Base-by-base conservation (phyloP, 2,113 vertebrate genomes). In the Lates calcarifer region DNA sequence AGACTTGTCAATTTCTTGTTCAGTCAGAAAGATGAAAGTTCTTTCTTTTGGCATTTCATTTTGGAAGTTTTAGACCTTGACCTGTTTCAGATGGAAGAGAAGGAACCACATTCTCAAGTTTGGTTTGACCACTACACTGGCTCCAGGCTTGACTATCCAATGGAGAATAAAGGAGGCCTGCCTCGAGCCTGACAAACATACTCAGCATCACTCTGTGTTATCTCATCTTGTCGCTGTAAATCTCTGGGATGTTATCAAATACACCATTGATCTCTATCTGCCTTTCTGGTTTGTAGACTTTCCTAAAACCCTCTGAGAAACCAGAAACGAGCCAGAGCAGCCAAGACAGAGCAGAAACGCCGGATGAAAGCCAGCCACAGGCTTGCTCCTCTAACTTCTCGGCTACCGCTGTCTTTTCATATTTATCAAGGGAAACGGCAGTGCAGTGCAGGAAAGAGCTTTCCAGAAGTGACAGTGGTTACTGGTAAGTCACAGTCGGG, bases 381-480 rank as follows among this genome's bases (percentile, higher is more conserved):
- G 7, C 76, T 64, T 15, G 17, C 62, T 84, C 28, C 45, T 43
- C 63, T 58, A 15, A 73, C 71, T 66, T 39, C 62, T 76, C 61
- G 13, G 60, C 76, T 35, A 33, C 56, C 1, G 47, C 73, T 84
- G 69, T 85, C 83, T 74, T 73, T 70, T 73, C 43, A 28, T 60
- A 77, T 84, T 53, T 3, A 76, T 79, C 72, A 45, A 57, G 49
- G 67, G 43, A 79, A 81, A 22, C 56, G 12, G 58, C 4, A 26
- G 63, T 28, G 58, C 43, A 37, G 0, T 64, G 55, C 55, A 77
- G 68, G 72, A 80, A 56, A 55, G 45, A 78, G 29, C 37, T 82
- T 70, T 86, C 62, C 73, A 76, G 76, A 73, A 73, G 66, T 80
- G 83, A 80, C 70, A 80, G 45, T 18, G 51, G 14, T 82, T 85